phyloP scores from a whole-genome alignment of 2,888 invertebrate species.

The Spatulosminthurus flaviceps region DNA sequence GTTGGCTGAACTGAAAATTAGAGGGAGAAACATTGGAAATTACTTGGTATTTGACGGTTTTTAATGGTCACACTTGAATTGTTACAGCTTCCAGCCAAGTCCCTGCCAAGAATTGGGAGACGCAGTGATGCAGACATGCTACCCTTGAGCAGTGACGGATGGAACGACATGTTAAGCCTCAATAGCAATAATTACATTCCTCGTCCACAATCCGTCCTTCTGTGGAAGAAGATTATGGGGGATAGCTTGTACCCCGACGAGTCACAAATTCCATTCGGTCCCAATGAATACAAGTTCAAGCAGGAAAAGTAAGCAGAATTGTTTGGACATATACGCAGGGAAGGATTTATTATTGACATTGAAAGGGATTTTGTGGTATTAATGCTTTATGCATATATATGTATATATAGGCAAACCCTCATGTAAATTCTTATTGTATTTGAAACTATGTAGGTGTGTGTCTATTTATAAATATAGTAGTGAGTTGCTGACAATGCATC shows the following conservation, averaged over 20 bases:
- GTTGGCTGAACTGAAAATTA: too few relatives aligned
- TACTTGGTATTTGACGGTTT: too few relatives aligned
- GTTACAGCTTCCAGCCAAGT: constrained; percentile 48
- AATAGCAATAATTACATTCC: background rate
- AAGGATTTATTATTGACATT: too few relatives aligned
- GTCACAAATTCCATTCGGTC: background rate
- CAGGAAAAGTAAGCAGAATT: background rate
- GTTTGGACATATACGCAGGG: too few relatives aligned
- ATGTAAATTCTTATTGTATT: too few relatives aligned
- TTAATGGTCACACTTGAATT: background rate
- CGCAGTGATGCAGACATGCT: constrained; percentile 33
- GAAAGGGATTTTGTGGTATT: too few relatives aligned
- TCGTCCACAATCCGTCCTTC: background rate
- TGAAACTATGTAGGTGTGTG: too few relatives aligned
- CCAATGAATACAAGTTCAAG: background rate
- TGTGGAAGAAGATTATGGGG: constrained; percentile 19
- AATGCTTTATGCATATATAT: too few relatives aligned
- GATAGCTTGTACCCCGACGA: background rate
- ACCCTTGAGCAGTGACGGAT: constrained; percentile 21
- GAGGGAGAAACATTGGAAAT: too few relatives aligned
- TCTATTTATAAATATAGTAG: too few relatives aligned
- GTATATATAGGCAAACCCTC: too few relatives aligned
- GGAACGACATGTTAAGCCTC: constrained; percentile 8
- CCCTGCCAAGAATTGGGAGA: constrained; percentile 50
- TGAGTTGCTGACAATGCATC: too few relatives aligned